A percentile compares a stretch with the other conserved stretches of the same genome.
Evolutionary conservation across 2,888 invertebrate species (phyloP).

Genomic region (Andrena dorsata): DNA sequence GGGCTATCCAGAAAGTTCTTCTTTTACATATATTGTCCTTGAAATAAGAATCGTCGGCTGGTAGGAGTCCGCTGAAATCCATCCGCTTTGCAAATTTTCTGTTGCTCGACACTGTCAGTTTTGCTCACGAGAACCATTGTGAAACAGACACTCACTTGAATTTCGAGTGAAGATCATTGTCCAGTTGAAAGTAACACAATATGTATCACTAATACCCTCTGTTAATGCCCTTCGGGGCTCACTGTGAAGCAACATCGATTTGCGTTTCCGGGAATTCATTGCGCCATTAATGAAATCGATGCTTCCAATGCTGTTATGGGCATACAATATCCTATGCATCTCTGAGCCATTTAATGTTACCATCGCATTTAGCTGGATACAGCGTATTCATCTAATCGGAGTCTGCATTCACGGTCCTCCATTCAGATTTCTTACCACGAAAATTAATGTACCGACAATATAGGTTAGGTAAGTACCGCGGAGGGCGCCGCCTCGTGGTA

Average conservation of each 20-base stretch:
- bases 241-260: conserved; percentile 4
- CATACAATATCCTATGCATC: not conserved
- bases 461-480: too few species aligned
- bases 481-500: too few species aligned
- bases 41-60: too few species aligned
- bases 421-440: not conserved
- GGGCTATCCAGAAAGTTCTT: too few species aligned
- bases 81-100: too few species aligned
- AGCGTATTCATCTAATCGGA: not conserved
- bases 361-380: not conserved
- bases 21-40: too few species aligned
- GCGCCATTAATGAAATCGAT: conserved; percentile 10
- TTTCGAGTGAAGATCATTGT: conserved; percentile 11
- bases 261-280: conserved; percentile 21
- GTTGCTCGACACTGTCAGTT: too few species aligned
- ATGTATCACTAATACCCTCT: not conserved
- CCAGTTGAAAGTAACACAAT: conserved; percentile 2
- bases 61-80: too few species aligned
- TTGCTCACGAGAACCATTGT: not conserved
- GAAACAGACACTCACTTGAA: not conserved
- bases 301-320: conserved; percentile 12
- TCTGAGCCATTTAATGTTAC: not conserved
- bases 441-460: not conserved
- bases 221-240: conserved; percentile 2
- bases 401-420: not conserved